These are phyloP conservation scores for Silurus meridionalis DNA, from an alignment of 2,113 vertebrate species.

Conservation along the genomic window DNA sequence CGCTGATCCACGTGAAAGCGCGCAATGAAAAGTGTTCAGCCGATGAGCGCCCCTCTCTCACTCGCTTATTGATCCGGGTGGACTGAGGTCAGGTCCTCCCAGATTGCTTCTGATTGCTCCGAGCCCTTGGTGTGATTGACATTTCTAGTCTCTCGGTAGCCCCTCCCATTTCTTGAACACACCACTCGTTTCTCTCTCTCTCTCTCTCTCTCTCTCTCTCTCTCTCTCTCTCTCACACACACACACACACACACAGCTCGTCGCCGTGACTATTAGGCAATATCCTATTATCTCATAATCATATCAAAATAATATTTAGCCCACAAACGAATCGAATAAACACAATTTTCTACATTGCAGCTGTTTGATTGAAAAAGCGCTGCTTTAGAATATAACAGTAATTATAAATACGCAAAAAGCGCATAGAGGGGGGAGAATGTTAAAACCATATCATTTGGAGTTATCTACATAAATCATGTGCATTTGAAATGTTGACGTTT, in stretches of 20 bases:
- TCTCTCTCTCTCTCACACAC: conserved; percentile 64
- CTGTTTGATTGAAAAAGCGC: neutral
- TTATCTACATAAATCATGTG: neutral
- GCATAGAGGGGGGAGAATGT: neutral
- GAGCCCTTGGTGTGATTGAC: conserved; percentile 95
- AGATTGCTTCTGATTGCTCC: conserved; percentile 97
- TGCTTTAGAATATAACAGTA: neutral
- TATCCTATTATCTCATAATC: conserved; percentile 68
- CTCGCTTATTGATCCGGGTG: conserved; percentile 94
- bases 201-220: conserved; percentile 66
- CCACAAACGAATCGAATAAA: conserved; percentile 24
- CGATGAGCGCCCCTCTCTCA: conserved; percentile 80
- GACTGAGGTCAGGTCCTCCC: conserved; percentile 98
- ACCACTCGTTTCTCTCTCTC: conserved; percentile 66
- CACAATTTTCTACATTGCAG: neutral
- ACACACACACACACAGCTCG: conserved; percentile 36
- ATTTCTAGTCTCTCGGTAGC: conserved; percentile 92
- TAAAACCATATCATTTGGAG: neutral
- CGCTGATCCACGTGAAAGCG: conserved; percentile 76
- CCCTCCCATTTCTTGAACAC: conserved; percentile 88
- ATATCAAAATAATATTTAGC: conserved; percentile 28
- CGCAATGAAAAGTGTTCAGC: conserved; percentile 74
- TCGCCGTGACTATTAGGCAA: conserved; percentile 55
- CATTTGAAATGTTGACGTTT: neutral
- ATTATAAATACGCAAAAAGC: neutral